Conservation (phyloP, 1,140 invertebrate species). For the Scaptomyza pallida region DNA sequence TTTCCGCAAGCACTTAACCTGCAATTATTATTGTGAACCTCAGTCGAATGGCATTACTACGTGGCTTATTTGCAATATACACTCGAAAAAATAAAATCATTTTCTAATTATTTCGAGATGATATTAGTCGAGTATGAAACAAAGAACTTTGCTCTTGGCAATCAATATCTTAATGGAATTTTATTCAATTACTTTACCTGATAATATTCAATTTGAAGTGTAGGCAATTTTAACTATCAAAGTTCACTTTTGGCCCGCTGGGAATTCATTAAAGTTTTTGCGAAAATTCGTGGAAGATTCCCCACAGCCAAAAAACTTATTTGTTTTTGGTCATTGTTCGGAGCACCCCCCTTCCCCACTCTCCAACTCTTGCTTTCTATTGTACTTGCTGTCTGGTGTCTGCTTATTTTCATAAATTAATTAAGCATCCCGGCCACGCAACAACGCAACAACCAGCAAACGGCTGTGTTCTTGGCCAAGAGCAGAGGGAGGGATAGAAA, state of each 20-base stretch:
- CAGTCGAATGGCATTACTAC: slow-evolving; percentile 18
- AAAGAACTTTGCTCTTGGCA: no score
- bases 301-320: neutral
- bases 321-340: slow-evolving; percentile 18
- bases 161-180: neutral
- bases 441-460: no score
- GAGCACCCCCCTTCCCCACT: neutral
- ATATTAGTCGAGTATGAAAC: no score
- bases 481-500: no score
- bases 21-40: slow-evolving; percentile 40
- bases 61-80: slow-evolving; percentile 26
- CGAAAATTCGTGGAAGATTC: no score
- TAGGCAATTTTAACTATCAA: slow-evolving; percentile 25
- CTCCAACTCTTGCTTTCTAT: neutral
- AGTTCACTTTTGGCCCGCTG: slow-evolving; percentile 32
- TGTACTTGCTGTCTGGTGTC: slow-evolving; percentile 20
- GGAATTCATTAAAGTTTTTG: slow-evolving; percentile 21
- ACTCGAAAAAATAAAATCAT: neutral
- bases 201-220: no score
- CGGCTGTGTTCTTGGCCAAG: no score
- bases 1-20: slow-evolving; percentile 46
- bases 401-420: slow-evolving; percentile 67
- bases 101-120: no score
- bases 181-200: neutral
- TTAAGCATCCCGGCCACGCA: slow-evolving; percentile 50